Evolutionary conservation across 2,797 vertebrate species (phyloP).

Genomic region (Gallinago stenura): DNA sequence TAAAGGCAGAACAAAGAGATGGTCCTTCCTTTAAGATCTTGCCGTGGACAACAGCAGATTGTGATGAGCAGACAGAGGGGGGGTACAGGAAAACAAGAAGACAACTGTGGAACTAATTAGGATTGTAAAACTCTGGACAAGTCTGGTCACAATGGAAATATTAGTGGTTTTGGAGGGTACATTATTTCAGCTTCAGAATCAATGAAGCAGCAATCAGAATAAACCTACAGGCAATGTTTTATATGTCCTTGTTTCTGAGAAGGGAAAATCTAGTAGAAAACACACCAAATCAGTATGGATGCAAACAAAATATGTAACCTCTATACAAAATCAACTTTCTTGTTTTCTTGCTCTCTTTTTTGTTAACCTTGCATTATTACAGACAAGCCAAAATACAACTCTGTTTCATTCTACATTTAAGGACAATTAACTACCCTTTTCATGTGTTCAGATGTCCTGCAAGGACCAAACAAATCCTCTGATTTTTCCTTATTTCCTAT

Average conservation of each 20-base stretch:
- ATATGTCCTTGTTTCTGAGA: neutral
- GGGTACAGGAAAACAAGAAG: conserved; percentile 69
- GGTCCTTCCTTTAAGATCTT: conserved; percentile 63
- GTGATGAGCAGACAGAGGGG: conserved; percentile 69
- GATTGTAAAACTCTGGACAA: conserved; percentile 71
- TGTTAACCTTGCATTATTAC: neutral
- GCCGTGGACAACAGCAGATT: conserved; percentile 61
- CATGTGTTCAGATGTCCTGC: neutral
- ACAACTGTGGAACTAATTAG: conserved; percentile 75
- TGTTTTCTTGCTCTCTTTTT: neutral
- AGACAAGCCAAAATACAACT: neutral
- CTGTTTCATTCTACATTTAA: neutral
- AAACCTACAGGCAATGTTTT: neutral
- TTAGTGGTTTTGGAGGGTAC: conserved; percentile 46
- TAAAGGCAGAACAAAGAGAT: conserved; percentile 69
- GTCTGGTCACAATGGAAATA: conserved; percentile 67
- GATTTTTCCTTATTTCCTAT: neutral
- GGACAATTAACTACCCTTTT: neutral
- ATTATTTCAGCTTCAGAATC: conserved; percentile 43
- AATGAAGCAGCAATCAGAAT: conserved; percentile 3
- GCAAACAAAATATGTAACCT: neutral
- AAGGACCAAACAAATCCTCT: neutral
- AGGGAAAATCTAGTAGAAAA: neutral
- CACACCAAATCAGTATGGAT: neutral
- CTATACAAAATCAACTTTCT: neutral